phyloP scores from a whole-genome alignment of 1,140 invertebrate genomes.

The Asobara japonica region DNA sequence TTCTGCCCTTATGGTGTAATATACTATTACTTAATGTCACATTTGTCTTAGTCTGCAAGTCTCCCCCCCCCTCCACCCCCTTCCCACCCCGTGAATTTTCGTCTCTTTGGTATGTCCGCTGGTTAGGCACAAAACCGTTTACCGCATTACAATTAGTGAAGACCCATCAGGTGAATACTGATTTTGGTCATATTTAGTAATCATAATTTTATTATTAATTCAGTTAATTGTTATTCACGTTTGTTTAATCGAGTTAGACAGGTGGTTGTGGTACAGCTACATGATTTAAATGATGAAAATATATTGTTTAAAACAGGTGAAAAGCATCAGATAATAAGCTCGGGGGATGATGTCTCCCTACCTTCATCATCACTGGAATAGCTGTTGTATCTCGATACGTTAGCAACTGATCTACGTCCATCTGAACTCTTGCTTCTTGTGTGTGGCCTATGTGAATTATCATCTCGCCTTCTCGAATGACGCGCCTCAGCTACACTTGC shows the following conservation, averaged over 20 bases:
- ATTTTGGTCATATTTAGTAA: neutral
- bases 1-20: too few relatives aligned
- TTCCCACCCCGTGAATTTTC: too few relatives aligned
- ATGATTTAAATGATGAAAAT: neutral
- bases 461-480: constrained; percentile 55
- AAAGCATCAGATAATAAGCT: constrained; percentile 59
- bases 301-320: neutral
- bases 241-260: neutral
- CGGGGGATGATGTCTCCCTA: constrained; percentile 66
- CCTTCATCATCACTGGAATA: constrained; percentile 90
- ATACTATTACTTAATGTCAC: too few relatives aligned
- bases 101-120: neutral
- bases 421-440: constrained; percentile 65
- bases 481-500: constrained; percentile 49
- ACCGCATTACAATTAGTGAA: constrained; percentile 5
- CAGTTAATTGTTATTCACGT: constrained; percentile 7
- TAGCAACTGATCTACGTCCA: constrained; percentile 59
- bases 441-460: constrained; percentile 54
- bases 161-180: neutral
- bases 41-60: neutral
- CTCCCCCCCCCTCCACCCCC: too few relatives aligned
- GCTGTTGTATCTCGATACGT: constrained; percentile 77
- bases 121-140: neutral
- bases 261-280: neutral
- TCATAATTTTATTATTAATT: neutral